Percentiles rank a stretch among this genome's conserved stretches.
Conservation (phyloP, 2,888 invertebrate genomes). For the Dysmachus trigonus region DNA sequence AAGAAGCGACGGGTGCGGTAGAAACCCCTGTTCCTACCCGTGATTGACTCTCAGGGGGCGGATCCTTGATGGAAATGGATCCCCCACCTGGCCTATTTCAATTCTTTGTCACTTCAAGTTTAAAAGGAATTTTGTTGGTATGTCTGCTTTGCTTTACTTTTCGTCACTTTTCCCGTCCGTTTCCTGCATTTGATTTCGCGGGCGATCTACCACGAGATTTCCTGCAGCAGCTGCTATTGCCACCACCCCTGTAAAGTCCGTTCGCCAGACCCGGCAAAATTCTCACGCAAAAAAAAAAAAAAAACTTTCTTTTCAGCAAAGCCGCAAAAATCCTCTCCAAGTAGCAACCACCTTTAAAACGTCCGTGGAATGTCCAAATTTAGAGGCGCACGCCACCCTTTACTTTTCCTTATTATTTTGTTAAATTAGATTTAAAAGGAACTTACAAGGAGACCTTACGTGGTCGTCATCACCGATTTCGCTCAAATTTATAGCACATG, state of each 20-base stretch:
- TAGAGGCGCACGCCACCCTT: too few relatives aligned
- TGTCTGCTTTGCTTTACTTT: background rate
- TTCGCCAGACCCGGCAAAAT: background rate
- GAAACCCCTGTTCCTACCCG: too few relatives aligned
- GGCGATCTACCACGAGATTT: slow-evolving; percentile 56
- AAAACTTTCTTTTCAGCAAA: background rate
- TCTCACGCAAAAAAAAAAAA: background rate
- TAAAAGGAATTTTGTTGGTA: slow-evolving; percentile 18
- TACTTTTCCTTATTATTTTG: too few relatives aligned
- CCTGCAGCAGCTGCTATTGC: slow-evolving; percentile 52
- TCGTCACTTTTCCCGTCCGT: background rate
- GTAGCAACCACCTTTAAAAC: background rate
- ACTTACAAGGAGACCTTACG: too few relatives aligned
- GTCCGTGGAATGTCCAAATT: too few relatives aligned
- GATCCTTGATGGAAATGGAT: too few relatives aligned
- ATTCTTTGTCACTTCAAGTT: slow-evolving; percentile 25
- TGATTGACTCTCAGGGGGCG: too few relatives aligned
- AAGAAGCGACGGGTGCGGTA: too few relatives aligned
- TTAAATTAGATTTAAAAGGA: too few relatives aligned
- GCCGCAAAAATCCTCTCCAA: background rate
- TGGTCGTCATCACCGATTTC: too few relatives aligned
- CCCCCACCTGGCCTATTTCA: slow-evolving; percentile 19
- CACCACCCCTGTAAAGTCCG: slow-evolving; percentile 41
- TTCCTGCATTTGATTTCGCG: slow-evolving; percentile 32
- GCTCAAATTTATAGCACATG: too few relatives aligned